phyloP scores from a whole-genome alignment of 2,888 invertebrate genomes.

The Megalurothrips usitatus region DNA sequence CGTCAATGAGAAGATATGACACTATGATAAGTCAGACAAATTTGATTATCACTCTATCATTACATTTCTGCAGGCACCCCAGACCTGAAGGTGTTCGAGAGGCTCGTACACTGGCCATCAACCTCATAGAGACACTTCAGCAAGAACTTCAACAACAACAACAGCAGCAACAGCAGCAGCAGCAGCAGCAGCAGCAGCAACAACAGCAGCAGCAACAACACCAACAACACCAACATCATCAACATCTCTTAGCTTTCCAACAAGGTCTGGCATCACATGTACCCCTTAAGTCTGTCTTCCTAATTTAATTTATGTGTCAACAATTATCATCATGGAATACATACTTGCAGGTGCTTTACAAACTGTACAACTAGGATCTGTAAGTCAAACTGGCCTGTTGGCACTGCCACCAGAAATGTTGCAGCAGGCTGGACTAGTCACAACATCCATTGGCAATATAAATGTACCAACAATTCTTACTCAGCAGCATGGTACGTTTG shows the following conservation, averaged over 20 bases:
- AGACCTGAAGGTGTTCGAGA: conserved; percentile 63
- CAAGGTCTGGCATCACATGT: not conserved
- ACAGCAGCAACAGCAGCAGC: conserved; percentile 3
- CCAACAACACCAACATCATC: conserved; percentile 42
- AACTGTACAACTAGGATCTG: conserved; percentile 33
- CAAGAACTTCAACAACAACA: conserved; percentile 47
- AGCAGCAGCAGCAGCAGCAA: conserved; percentile 48
- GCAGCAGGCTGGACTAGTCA: conserved; percentile 15
- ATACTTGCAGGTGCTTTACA: conserved; percentile 35
- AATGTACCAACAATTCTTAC: conserved; percentile 6
- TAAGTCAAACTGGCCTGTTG: conserved; percentile 29
- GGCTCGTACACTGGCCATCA: conserved; percentile 68
- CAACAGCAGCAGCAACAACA: conserved; percentile 46
- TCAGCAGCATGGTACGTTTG: conserved; percentile 23
- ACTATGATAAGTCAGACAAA: conserved; percentile 20
- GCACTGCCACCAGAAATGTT: conserved; percentile 33
- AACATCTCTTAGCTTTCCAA: conserved; percentile 1
- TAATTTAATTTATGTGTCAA: not conserved
- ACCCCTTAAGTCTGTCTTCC: not conserved
- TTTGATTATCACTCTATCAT: conserved; percentile 27
- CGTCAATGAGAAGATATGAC: not conserved
- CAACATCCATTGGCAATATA: not conserved
- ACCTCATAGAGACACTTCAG: conserved; percentile 73
- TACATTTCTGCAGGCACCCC: conserved; percentile 54
- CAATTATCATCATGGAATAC: not conserved